Percentiles rank a stretch among this genome's conserved stretches.
Conservation (phyloP, 2,888 invertebrate genomes). For the Nudaria mundana region DNA sequence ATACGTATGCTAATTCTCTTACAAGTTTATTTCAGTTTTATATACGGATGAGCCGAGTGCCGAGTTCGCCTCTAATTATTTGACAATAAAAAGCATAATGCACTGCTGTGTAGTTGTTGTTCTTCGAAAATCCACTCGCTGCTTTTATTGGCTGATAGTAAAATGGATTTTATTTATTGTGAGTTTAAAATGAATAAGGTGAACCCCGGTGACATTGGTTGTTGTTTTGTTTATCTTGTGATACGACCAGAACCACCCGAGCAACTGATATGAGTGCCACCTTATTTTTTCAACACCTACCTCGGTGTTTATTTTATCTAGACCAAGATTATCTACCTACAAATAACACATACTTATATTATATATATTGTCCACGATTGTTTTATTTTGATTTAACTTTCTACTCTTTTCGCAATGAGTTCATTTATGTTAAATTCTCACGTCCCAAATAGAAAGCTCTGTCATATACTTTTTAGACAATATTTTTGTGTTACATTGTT, state of each 20-base stretch:
- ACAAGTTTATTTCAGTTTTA: constrained; percentile 51
- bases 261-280: neutral
- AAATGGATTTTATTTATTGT: constrained; percentile 65
- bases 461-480: constrained; percentile 55
- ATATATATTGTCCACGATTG: no score
- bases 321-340: no score
- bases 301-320: no score
- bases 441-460: constrained; percentile 50
- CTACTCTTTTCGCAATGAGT: constrained; percentile 22
- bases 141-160: constrained; percentile 64
- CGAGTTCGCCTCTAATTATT: constrained; percentile 59
- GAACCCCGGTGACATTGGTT: constrained; percentile 6
- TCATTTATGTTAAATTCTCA: no score
- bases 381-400: constrained; percentile 28
- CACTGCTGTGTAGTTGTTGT: constrained; percentile 52
- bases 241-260: neutral
- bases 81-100: constrained; percentile 60
- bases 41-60: constrained; percentile 38
- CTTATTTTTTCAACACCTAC: neutral
- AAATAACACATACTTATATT: no score
- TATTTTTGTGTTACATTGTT: constrained; percentile 54
- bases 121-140: constrained; percentile 39
- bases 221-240: constrained; percentile 1
- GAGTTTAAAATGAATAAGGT: constrained; percentile 54
- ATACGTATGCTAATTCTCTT: constrained; percentile 53